phyloP scores from a whole-genome alignment of 2,113 vertebrate species.

The Pica pica region DNA sequence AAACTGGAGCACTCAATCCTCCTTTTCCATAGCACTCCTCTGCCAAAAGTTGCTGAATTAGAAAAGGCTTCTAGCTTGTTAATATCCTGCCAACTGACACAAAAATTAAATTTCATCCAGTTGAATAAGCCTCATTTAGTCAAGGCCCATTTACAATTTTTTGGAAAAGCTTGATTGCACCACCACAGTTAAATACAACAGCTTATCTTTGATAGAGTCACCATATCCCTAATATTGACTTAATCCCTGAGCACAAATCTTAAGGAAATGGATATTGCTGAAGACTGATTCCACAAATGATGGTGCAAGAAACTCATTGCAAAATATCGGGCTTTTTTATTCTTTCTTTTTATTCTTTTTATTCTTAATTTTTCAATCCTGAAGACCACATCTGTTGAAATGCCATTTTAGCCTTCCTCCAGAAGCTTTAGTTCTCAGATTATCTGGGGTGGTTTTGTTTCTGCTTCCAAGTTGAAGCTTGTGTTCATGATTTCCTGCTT shows the following conservation, averaged over 20 bases:
- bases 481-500: not conserved
- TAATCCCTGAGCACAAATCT: not conserved
- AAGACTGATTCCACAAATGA: not conserved
- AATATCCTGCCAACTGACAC: slow-evolving; percentile 7
- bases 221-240: not conserved
- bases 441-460: not conserved
- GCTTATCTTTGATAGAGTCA: not conserved
- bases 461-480: not conserved
- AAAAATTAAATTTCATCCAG: slow-evolving; percentile 38
- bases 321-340: rapidly evolving
- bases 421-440: not conserved
- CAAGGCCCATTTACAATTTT: not conserved
- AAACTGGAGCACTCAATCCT: not conserved
- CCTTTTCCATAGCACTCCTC: not conserved
- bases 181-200: not conserved
- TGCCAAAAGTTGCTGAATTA: slow-evolving; percentile 17
- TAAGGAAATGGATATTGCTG: not conserved
- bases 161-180: not conserved
- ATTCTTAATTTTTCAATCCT: not conserved
- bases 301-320: not conserved
- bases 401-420: not conserved
- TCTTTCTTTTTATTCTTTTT: not conserved
- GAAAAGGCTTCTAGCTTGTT: not conserved
- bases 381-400: not conserved
- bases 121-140: not conserved